Evolutionary conservation across 2,797 vertebrate genomes (phyloP).

Genomic region (Microtus agrestis): DNA sequence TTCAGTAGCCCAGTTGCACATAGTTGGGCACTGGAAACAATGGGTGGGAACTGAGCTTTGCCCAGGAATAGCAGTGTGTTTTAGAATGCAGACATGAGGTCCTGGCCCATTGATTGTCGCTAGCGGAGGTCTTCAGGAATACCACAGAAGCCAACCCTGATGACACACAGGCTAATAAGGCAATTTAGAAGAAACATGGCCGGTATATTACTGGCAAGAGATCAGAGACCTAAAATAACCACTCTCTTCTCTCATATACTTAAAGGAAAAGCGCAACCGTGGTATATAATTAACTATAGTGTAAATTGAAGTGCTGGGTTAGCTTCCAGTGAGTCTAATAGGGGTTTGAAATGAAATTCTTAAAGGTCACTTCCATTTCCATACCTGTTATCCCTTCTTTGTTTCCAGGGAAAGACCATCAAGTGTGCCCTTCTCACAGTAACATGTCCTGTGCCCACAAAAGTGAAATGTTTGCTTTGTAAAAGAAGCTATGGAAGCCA

Average conservation of each 20-base stretch:
- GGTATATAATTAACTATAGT: neutral
- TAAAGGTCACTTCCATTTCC: constrained; percentile 47
- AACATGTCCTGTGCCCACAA: neutral
- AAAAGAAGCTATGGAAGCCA: constrained; percentile 15
- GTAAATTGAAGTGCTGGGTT: neutral
- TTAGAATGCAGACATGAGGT: neutral
- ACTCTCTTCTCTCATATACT: neutral
- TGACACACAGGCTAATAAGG: neutral
- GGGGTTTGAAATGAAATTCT: constrained; percentile 27
- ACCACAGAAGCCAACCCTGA: neutral
- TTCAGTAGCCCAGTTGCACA: neutral
- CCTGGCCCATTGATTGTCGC: neutral
- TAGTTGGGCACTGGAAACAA: neutral
- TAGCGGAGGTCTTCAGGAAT: neutral
- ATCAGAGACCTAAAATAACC: constrained; percentile 42
- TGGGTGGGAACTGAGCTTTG: neutral
- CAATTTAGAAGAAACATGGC: neutral
- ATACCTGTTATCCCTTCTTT: neutral
- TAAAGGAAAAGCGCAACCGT: neutral
- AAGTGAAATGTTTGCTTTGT: neutral
- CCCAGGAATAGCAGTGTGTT: neutral
- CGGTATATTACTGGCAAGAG: neutral
- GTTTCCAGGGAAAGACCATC: neutral
- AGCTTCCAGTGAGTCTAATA: neutral
- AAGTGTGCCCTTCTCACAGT: neutral